Conservation (phyloP, 2,113 vertebrate genomes). For the Petaurus breviceps region DNA sequence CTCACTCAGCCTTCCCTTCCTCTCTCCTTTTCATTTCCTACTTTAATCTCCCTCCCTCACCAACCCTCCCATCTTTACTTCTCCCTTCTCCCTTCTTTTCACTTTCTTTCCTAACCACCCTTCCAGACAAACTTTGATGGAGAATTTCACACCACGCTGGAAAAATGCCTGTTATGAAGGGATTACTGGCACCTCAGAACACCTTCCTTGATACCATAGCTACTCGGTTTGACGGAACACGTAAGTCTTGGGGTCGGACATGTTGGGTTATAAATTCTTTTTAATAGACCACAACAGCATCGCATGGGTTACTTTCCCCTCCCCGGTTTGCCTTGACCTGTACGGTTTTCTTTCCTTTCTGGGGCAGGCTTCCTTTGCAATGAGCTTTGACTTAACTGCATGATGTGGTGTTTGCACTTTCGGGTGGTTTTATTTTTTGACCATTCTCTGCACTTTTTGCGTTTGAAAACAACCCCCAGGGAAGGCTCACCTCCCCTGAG, state of each 20-base stretch:
- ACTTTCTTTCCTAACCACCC: conserved; percentile 80
- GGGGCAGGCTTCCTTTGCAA: conserved; percentile 27
- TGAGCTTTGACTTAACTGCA: background rate
- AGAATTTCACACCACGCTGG: conserved; percentile 90
- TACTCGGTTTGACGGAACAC: conserved; percentile 98
- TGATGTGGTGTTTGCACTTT: conserved; percentile 8
- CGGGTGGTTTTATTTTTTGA: background rate
- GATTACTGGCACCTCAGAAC: conserved; percentile 98
- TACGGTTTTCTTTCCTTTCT: conserved; percentile 30
- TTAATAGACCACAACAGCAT: background rate
- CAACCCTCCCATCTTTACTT: conserved; percentile 41
- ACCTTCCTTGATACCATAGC: conserved; percentile 99
- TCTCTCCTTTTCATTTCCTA: background rate
- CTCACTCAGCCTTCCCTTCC: background rate
- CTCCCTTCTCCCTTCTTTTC: conserved; percentile 72
- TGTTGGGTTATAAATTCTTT: background rate
- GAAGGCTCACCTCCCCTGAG: background rate
- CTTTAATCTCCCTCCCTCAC: conserved; percentile 42
- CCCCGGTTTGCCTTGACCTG: conserved; percentile 6
- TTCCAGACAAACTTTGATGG: conserved; percentile 94
- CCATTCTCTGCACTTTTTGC: conserved; percentile 22
- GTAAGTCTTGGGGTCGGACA: conserved; percentile 88
- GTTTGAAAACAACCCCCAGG: conserved; percentile 11
- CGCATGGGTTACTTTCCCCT: conserved; percentile 23
- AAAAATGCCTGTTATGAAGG: conserved; percentile 99